Conservation (phyloP, 2,113 vertebrate genomes). For the Astatotilapia flaviijosephi region DNA sequence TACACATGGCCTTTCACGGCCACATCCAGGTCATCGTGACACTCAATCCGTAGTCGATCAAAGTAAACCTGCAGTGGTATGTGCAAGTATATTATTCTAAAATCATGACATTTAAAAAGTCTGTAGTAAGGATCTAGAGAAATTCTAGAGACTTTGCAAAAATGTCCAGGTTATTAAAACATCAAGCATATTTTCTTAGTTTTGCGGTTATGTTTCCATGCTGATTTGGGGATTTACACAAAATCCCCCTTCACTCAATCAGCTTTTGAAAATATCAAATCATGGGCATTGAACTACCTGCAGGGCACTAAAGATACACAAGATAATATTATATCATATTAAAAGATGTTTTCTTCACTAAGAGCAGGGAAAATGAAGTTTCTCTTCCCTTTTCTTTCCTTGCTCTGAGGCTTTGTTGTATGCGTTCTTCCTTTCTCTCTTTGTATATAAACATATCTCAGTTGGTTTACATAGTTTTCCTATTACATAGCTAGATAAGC, state of each 20-base stretch:
- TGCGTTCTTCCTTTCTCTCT: not conserved
- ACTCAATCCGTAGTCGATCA: not conserved
- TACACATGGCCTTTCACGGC: not conserved
- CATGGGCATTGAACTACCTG: not conserved
- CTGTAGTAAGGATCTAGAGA: not conserved
- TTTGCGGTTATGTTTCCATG: not conserved
- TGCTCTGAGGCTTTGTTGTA: not conserved
- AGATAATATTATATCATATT: not conserved
- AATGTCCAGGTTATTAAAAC: not conserved
- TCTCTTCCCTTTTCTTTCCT: conserved; percentile 7
- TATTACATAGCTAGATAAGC: not conserved
- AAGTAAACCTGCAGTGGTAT: not conserved
- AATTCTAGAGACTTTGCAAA: not conserved
- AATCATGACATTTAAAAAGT: not conserved
- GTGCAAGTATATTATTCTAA: not conserved
- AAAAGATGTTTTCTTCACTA: not conserved
- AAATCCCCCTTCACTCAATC: not conserved
- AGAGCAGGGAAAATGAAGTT: not conserved
- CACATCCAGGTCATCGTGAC: not conserved
- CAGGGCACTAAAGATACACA: not conserved
- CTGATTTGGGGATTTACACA: not conserved
- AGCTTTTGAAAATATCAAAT: not conserved
- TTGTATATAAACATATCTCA: conserved; percentile 9
- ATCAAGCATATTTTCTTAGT: not conserved
- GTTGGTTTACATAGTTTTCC: conserved; percentile 20